These are phyloP conservation scores for Polietes domitor DNA, from an alignment of 2,888 invertebrate genomes.

Conservation along the genomic window DNA sequence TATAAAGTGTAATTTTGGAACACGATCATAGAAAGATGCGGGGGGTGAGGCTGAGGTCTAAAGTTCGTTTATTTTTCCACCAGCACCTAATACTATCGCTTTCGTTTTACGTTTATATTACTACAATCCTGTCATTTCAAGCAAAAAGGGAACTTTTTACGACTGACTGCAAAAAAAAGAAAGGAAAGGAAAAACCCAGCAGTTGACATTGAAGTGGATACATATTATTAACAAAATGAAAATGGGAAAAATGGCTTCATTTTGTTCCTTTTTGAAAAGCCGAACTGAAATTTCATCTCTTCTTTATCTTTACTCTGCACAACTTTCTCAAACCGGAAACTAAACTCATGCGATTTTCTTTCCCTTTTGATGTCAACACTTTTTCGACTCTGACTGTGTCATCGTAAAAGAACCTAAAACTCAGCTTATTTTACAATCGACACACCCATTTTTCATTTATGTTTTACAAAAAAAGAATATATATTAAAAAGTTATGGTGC, in stretches of 20 bases:
- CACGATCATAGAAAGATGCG: background rate
- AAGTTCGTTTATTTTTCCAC: background rate
- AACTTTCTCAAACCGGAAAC: background rate
- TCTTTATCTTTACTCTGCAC: background rate
- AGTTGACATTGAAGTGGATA: slow-evolving; percentile 46
- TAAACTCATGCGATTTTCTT: background rate
- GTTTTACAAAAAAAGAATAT: background rate
- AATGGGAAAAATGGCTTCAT: background rate
- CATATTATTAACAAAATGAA: slow-evolving; percentile 31
- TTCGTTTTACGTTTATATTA: slow-evolving; percentile 55
- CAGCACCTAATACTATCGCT: slow-evolving; percentile 55
- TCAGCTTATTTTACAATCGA: slow-evolving; percentile 34
- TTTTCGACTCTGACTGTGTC: background rate
- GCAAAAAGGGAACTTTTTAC: slow-evolving; percentile 10
- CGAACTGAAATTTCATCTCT: background rate
- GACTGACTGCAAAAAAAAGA: background rate
- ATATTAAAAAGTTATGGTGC: slow-evolving; percentile 1
- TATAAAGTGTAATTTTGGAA: slow-evolving; percentile 13
- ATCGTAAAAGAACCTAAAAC: slow-evolving; percentile 4
- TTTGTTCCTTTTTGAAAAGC: background rate
- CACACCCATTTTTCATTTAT: slow-evolving; percentile 59
- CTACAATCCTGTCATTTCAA: slow-evolving; percentile 37
- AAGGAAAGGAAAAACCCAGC: background rate
- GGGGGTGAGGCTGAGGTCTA: background rate
- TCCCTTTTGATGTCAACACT: background rate